phyloP scores from a whole-genome alignment of 2,797 vertebrate genomes.

The Agapornis canus region DNA sequence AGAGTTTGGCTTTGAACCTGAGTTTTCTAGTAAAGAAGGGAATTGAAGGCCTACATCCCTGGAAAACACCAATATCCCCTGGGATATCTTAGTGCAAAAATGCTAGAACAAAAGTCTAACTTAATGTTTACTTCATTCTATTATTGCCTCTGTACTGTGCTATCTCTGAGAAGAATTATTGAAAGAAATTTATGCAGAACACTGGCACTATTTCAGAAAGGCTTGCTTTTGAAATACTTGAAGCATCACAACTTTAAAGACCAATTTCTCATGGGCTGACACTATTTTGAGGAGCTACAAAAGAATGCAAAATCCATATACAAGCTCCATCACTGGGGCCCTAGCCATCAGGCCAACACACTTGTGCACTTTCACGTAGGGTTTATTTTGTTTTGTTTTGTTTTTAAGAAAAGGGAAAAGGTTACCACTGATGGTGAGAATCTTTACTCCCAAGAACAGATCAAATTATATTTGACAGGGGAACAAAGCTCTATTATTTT shows the following conservation, averaged over 20 bases:
- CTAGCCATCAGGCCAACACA: neutral
- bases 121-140: neutral
- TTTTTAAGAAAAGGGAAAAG: neutral
- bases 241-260: neutral
- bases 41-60: neutral
- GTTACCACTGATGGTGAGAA: neutral
- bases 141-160: neutral
- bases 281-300: neutral
- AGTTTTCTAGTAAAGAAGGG: neutral
- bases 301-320: neutral
- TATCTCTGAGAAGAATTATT: neutral
- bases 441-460: neutral
- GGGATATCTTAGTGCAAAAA: neutral
- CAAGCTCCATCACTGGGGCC: neutral
- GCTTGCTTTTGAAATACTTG: neutral
- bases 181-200: neutral
- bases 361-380: neutral
- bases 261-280: neutral
- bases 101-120: neutral
- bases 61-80: neutral
- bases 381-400: neutral
- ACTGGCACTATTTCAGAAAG: neutral
- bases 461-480: neutral
- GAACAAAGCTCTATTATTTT: neutral
- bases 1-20: neutral